Evolutionary conservation across 2,797 vertebrate genomes (phyloP).

Genomic region (Eospalax fontanierii): DNA sequence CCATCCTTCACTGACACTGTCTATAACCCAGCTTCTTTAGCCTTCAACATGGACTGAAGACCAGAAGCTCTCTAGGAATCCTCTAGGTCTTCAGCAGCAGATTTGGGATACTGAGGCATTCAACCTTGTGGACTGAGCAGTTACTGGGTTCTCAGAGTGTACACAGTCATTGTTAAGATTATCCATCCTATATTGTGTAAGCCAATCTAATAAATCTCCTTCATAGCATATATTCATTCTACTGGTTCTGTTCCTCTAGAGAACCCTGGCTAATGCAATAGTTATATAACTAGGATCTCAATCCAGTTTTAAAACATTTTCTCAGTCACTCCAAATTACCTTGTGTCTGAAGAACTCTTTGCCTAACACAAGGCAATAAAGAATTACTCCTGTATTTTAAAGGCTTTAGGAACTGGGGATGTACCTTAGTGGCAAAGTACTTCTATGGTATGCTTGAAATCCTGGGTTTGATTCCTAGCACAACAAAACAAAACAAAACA

Average conservation of each 20-base stretch:
- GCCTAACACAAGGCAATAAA: conserved; percentile 46
- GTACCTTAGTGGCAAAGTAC: background rate
- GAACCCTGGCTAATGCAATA: background rate
- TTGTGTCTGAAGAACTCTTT: conserved; percentile 57
- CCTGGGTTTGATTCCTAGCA: background rate
- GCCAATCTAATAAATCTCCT: background rate
- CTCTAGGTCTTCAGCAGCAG: background rate
- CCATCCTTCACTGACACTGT: background rate
- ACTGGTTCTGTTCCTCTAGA: background rate
- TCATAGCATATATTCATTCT: background rate
- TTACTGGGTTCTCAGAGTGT: background rate
- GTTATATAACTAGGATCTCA: conserved; percentile 29
- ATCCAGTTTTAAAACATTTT: conserved; percentile 47
- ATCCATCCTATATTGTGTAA: background rate
- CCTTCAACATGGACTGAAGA: background rate
- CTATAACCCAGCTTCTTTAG: background rate
- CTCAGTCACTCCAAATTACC: background rate
- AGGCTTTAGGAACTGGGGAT: background rate
- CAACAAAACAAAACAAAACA: background rate
- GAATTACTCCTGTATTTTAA: conserved; percentile 14
- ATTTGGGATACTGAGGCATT: background rate
- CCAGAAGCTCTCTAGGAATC: background rate
- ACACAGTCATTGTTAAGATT: background rate
- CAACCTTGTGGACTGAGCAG: background rate
- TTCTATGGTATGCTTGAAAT: background rate